Percentiles rank a stretch among this genome's conserved stretches.
These are phyloP conservation scores for Elephas maximus DNA, from an alignment of 2,113 vertebrate species.

Conservation along the genomic window DNA sequence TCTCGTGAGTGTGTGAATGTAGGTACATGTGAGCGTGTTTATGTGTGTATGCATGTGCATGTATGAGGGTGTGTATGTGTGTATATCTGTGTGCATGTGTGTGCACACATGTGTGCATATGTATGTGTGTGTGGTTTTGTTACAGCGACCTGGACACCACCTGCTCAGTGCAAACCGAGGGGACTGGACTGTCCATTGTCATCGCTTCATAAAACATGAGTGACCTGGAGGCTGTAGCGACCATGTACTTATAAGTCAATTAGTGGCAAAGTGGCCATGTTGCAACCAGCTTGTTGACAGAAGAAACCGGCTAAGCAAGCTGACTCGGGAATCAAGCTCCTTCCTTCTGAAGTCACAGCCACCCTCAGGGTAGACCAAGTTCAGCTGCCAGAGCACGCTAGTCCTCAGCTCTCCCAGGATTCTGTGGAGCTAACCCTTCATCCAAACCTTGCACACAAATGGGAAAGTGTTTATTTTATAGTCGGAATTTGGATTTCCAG, in stretches of 20 bases:
- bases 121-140: fast-evolving
- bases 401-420: fast-evolving
- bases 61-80: neutral
- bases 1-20: no score
- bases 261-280: no score
- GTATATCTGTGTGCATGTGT: neutral
- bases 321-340: no score
- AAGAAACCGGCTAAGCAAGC: neutral
- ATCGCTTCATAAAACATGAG: no score
- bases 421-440: fast-evolving
- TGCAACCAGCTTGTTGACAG: neutral
- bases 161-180: no score
- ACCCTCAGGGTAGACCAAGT: fast-evolving
- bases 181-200: no score
- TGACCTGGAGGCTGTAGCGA: no score
- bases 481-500: neutral
- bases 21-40: neutral
- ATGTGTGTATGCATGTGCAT: neutral
- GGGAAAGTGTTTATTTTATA: neutral
- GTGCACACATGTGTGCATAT: fast-evolving
- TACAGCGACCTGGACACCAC: no score
- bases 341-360: neutral
- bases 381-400: fast-evolving
- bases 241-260: no score
- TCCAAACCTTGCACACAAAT: fast-evolving